These are phyloP conservation scores for Halcyon chelicuti DNA, from an alignment of 2,797 vertebrate species.

Conservation along the genomic window DNA sequence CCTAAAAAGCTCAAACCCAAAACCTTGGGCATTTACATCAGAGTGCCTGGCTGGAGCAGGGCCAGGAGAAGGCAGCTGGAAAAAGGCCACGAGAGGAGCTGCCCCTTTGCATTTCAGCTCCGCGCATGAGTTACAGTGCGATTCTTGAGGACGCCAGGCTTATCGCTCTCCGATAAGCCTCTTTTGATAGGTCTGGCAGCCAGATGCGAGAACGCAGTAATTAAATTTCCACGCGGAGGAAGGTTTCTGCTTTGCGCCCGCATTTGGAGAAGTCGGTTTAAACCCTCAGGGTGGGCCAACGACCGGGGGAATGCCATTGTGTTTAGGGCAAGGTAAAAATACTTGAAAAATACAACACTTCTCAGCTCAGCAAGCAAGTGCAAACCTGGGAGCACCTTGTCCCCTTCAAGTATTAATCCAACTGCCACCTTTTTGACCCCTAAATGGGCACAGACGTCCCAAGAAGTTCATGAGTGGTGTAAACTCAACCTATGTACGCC, in stretches of 20 bases:
- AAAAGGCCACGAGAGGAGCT: not conserved
- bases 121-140: not conserved
- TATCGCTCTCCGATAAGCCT: not conserved
- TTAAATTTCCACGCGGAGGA: not conserved
- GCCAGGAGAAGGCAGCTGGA: not conserved
- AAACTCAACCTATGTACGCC: rapidly evolving
- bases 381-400: not conserved
- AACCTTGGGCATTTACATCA: not conserved
- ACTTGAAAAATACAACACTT: rapidly evolving
- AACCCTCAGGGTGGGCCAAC: not conserved
- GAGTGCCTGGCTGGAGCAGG: not conserved
- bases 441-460: not conserved
- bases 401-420: rapidly evolving
- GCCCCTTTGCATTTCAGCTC: not conserved
- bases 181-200: not conserved
- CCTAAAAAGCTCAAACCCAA: not conserved
- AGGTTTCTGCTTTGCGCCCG: not conserved
- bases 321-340: not conserved
- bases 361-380: not conserved
- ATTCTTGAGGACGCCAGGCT: not conserved
- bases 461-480: rapidly evolving
- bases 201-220: not conserved
- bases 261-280: not conserved
- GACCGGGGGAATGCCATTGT: rapidly evolving
- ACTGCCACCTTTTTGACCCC: not conserved